Conservation (phyloP, 2,113 vertebrate genomes). For the Tympanuchus pallidicinctus region DNA sequence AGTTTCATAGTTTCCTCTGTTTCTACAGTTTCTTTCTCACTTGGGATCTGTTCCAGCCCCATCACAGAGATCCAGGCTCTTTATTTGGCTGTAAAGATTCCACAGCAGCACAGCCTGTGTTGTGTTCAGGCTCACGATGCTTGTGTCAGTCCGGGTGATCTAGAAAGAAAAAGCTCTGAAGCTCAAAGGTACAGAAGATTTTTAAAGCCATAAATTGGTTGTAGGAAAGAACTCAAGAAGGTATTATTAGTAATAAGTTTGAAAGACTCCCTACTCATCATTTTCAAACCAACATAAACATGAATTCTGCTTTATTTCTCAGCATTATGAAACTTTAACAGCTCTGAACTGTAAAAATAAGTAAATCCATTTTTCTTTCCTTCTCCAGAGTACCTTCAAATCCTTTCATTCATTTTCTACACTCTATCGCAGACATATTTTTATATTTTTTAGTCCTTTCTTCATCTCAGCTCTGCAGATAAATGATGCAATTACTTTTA, state of each 20-base stretch:
- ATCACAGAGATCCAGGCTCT: not conserved
- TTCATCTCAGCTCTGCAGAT: not conserved
- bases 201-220: not conserved
- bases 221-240: not conserved
- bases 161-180: not conserved
- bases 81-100: not conserved
- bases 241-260: not conserved
- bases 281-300: constrained; percentile 22
- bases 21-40: constrained; percentile 18
- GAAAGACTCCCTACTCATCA: not conserved
- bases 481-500: constrained; percentile 3
- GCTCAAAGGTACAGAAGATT: not conserved
- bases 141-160: not conserved
- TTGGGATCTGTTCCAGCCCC: constrained; percentile 28
- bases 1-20: constrained; percentile 35
- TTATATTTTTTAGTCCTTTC: constrained; percentile 20
- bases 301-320: constrained; percentile 13
- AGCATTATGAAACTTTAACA: not conserved
- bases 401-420: not conserved
- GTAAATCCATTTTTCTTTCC: not conserved
- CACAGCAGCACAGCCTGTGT: rapidly evolving
- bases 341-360: constrained; percentile 9
- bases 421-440: not conserved
- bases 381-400: constrained; percentile 12
- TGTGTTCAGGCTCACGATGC: not conserved